These are phyloP conservation scores for Todiramphus chloris DNA, from an alignment of 2,113 vertebrate genomes.

Conservation along the genomic window DNA sequence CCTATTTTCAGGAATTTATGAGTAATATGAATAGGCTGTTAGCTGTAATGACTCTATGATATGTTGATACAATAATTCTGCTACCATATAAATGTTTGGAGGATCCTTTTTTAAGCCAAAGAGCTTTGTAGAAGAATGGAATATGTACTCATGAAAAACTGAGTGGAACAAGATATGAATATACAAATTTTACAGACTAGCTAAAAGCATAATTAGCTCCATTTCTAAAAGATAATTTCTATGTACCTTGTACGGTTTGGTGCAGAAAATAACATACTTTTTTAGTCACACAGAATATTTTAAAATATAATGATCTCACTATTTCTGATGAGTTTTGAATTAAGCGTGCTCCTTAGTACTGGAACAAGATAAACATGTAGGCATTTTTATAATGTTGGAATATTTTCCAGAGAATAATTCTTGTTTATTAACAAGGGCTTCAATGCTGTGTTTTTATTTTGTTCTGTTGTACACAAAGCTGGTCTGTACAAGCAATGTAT, in stretches of 20 bases:
- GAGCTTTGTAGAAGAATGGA: neutral
- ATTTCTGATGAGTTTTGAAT: neutral
- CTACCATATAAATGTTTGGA: neutral
- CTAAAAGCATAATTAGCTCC: neutral
- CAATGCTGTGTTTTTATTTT: neutral
- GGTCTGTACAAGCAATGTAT: neutral
- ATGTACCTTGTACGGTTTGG: neutral
- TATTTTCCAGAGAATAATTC: neutral
- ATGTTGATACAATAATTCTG: neutral
- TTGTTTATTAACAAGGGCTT: neutral
- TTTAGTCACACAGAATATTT: neutral
- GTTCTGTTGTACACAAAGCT: neutral
- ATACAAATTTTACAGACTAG: neutral
- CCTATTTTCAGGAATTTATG: constrained; percentile 17
- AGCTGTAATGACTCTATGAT: neutral
- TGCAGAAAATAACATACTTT: neutral
- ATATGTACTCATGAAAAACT: neutral
- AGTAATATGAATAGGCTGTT: neutral
- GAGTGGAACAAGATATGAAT: neutral
- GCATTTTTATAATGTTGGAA: neutral
- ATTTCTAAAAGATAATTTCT: neutral
- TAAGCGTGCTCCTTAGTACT: neutral
- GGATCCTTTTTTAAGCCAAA: neutral
- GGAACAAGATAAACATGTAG: neutral
- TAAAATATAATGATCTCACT: neutral